Base-by-base conservation (phyloP, 2,113 vertebrate species). In the Anseranas semipalmata region DNA sequence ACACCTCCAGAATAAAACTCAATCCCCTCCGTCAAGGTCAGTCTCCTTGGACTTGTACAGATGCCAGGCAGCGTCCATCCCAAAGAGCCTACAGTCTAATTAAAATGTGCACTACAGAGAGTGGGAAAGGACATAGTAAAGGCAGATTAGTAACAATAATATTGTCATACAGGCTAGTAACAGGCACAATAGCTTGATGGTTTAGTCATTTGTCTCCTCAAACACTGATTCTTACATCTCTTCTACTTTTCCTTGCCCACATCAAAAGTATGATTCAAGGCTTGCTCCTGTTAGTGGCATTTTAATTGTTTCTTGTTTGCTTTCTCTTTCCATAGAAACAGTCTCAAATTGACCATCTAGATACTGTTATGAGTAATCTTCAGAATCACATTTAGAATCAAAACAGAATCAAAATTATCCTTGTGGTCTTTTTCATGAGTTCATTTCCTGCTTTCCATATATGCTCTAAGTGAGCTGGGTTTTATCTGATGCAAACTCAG, bases 211-310 rank as follows among this genome's bases (percentile, higher is more conserved):
- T 78, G 15, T 30, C 45, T 50, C 53, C 39, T 30, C 41, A 53
- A 7, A 46, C 32, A 7, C 21, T 6, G n/a, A 45, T 58, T 56
- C 21, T 27, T 22, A 28, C 0, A 0, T 45, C 3, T 41, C 9
- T 85, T 43, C 41, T 70, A 4, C 13, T 15, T 77, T 67, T 84
- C 2, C 79, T 55, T 71, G 25, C 33, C 43, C n/a, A 30, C 33
- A 46, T 25, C n/a, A 71, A 27, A 72, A 67, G 14, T 15, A 53
- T 9, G 15, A 67, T 50, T 75, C 67, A 71, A 77, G 41, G 28
- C 41, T 92, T 86, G 11, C 24, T 66, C 9, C 43, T n/a, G 5
- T 25, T 50, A 37, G 39, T 14, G 43, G 17, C 15, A 41, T 25
- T 62, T 73, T 25, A 53, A 21, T 27, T n/a, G 24, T 18, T 75